A percentile compares a stretch with the other conserved stretches of the same genome.
phyloP scores from a whole-genome alignment of 1,140 invertebrate species.

The Ceratosolen fusciceps region DNA sequence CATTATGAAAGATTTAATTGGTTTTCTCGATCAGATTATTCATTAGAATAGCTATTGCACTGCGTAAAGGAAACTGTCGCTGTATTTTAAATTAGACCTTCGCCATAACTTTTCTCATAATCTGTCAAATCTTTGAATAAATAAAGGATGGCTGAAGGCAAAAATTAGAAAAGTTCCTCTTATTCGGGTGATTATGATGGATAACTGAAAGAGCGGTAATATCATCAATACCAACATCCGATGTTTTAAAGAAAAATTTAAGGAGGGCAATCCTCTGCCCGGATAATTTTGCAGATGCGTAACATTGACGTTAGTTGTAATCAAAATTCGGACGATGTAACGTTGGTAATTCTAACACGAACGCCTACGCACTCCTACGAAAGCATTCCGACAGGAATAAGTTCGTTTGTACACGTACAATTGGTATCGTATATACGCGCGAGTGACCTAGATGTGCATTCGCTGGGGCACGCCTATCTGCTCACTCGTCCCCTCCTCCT shows the following conservation, averaged over 20 bases:
- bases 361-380: neutral
- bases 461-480: slow-evolving; percentile 31
- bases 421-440: slow-evolving; percentile 24
- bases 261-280: neutral
- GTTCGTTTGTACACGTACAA: neutral
- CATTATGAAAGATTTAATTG: too few species aligned
- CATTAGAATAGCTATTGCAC: too few species aligned
- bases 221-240: neutral
- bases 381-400: slow-evolving; percentile 4
- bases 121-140: neutral
- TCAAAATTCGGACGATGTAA: neutral
- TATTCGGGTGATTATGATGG: too few species aligned
- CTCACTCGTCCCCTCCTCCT: slow-evolving; percentile 1
- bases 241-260: neutral
- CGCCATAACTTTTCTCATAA: neutral
- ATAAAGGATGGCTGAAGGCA: neutral
- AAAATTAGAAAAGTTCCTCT: neutral
- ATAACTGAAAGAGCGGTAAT: neutral
- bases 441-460: slow-evolving; percentile 40
- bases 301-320: neutral
- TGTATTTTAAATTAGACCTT: too few species aligned
- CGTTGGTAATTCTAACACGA: slow-evolving; percentile 3
- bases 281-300: neutral
- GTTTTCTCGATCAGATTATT: too few species aligned
- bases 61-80: too few species aligned